Conservation (phyloP, 2,797 vertebrate species). For the Microctenopoma steveboyesi region DNA sequence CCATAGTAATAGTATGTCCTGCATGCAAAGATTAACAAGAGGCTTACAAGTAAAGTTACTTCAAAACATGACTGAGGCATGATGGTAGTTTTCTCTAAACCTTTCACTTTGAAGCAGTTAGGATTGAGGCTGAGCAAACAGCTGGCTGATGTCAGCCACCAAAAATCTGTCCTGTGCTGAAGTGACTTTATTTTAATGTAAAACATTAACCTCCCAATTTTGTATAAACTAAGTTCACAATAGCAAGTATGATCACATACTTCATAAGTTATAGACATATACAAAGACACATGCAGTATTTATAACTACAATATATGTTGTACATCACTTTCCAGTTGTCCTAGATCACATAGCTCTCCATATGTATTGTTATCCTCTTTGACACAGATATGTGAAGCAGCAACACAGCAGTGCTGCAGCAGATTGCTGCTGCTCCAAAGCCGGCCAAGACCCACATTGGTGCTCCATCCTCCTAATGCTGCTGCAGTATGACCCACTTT, state of each 20-base stretch:
- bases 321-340: not conserved
- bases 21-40: no score
- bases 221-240: not conserved
- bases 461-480: slow-evolving; percentile 73
- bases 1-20: not conserved
- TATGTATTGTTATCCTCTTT: slow-evolving; percentile 27
- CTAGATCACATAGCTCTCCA: not conserved
- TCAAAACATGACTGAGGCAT: not conserved
- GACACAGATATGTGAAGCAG: slow-evolving; percentile 47
- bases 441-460: slow-evolving; percentile 71
- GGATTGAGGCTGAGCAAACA: not conserved
- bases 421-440: slow-evolving; percentile 67
- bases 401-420: slow-evolving; percentile 52
- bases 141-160: not conserved
- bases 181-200: no score
- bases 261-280: not conserved
- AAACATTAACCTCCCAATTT: not conserved
- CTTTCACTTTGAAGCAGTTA: not conserved
- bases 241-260: not conserved
- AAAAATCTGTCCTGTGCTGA: no score
- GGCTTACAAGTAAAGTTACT: not conserved
- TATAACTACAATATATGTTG: no score
- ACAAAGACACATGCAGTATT: no score
- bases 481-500: slow-evolving; percentile 82
- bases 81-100: not conserved